Evolutionary conservation across 53 echinoderm and acorn worm species (phyloP).

Genomic region (Patiria pectinifera): DNA sequence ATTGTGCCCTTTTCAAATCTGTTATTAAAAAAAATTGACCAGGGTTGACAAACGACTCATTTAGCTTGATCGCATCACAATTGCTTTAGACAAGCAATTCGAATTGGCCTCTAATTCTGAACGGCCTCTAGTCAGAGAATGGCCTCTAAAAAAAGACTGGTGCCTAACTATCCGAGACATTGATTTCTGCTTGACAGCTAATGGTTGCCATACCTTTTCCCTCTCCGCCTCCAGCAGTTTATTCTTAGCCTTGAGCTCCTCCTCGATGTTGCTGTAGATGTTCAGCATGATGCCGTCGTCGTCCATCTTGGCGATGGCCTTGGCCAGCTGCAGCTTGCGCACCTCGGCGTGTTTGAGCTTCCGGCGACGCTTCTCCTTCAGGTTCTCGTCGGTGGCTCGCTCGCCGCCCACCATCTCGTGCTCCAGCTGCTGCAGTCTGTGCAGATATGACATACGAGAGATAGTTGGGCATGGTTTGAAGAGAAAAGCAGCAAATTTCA

Average conservation of each 20-base stretch:
- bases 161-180: no score
- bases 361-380: conserved; percentile 95
- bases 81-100: no score
- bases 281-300: conserved; percentile 99
- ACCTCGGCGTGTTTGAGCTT: conserved; percentile 98
- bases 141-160: no score
- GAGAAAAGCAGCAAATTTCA: no score
- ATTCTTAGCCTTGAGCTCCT: conserved; percentile 95
- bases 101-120: no score
- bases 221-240: conserved; percentile 83
- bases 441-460: neutral
- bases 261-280: conserved; percentile 98
- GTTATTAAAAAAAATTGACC: no score
- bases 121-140: no score
- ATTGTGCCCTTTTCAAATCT: no score
- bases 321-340: conserved; percentile 95
- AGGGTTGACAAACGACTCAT: no score
- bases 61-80: no score
- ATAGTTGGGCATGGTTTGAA: neutral
- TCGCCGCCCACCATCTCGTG: conserved; percentile 96
- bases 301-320: conserved; percentile 99
- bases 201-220: conserved; percentile 48
- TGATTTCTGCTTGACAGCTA: no score
- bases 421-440: conserved; percentile 90
- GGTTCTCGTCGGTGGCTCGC: conserved; percentile 83